These are phyloP conservation scores for Macrosiphum euphorbiae DNA, from an alignment of 2,888 invertebrate species.

Conservation along the genomic window DNA sequence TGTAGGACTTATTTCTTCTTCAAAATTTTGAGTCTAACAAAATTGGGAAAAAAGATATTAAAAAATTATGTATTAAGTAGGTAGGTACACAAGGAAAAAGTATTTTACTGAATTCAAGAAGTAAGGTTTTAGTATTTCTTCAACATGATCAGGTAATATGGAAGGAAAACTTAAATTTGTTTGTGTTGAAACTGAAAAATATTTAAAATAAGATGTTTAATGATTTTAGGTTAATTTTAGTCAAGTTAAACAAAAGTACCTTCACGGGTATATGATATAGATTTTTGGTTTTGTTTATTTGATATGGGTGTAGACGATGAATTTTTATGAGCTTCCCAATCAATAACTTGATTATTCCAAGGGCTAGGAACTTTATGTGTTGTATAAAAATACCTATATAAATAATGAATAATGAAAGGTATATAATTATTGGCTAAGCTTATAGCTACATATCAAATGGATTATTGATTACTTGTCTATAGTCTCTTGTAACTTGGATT, in stretches of 20 bases:
- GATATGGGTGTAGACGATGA: constrained; percentile 35
- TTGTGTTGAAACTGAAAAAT: constrained; percentile 75
- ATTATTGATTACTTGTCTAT: constrained; percentile 73
- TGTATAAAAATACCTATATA: constrained; percentile 73
- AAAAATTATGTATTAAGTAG: not conserved
- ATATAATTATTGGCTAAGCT: not conserved
- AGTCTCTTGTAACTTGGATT: constrained; percentile 78
- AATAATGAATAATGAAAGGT: constrained; percentile 65
- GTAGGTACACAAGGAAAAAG: not conserved
- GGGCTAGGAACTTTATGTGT: constrained; percentile 76
- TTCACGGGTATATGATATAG: constrained; percentile 8
- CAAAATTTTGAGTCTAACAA: constrained; percentile 33
- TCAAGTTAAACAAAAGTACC: not conserved
- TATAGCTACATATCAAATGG: not conserved
- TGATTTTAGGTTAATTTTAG: not conserved
- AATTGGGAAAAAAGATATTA: not conserved
- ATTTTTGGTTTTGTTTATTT: not conserved
- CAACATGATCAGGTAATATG: constrained; percentile 76
- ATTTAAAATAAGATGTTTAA: not conserved
- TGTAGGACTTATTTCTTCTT: constrained; percentile 46
- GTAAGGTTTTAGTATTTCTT: constrained; percentile 76
- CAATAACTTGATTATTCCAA: constrained; percentile 69
- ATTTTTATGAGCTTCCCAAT: constrained; percentile 41
- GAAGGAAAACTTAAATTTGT: constrained; percentile 78
- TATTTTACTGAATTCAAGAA: constrained; percentile 72